Evolutionary conservation across 2,797 vertebrate genomes (phyloP).

Genomic region (Coregonus ussuriensis): DNA sequence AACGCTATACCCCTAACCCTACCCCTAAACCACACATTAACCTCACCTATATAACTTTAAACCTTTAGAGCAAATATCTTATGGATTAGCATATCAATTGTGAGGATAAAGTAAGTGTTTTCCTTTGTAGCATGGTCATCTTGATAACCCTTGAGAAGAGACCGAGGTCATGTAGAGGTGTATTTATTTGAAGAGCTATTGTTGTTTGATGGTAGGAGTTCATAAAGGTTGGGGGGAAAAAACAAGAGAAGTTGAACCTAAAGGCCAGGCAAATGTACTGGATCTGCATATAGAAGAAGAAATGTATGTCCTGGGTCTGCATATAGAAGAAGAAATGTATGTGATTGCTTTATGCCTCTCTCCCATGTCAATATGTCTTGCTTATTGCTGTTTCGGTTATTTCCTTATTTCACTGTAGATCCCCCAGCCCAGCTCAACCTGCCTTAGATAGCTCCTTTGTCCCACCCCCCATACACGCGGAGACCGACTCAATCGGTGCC

Average conservation of each 20-base stretch:
- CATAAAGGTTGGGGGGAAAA: background rate
- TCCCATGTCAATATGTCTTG: too few species aligned
- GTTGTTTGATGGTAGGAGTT: background rate
- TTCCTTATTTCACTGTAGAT: too few species aligned
- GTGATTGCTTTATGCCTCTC: too few species aligned
- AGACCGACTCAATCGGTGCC: too few species aligned
- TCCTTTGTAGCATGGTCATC: background rate
- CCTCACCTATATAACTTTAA: background rate
- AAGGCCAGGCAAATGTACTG: background rate
- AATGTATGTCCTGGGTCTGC: background rate
- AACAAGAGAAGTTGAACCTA: background rate
- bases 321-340: background rate
- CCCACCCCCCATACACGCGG: too few species aligned
- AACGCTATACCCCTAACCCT: background rate
- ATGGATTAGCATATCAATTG: background rate
- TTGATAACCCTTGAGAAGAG: background rate
- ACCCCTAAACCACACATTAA: background rate
- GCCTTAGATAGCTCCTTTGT: too few species aligned
- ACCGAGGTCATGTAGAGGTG: background rate
- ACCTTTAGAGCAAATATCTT: background rate
- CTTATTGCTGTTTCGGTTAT: too few species aligned
- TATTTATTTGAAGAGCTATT: background rate
- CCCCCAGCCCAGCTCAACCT: too few species aligned
- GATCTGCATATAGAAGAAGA: too few species aligned
- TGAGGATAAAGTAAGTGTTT: background rate